Evolutionary conservation across 2,797 vertebrate species (phyloP).

Genomic region (Morelia viridis): DNA sequence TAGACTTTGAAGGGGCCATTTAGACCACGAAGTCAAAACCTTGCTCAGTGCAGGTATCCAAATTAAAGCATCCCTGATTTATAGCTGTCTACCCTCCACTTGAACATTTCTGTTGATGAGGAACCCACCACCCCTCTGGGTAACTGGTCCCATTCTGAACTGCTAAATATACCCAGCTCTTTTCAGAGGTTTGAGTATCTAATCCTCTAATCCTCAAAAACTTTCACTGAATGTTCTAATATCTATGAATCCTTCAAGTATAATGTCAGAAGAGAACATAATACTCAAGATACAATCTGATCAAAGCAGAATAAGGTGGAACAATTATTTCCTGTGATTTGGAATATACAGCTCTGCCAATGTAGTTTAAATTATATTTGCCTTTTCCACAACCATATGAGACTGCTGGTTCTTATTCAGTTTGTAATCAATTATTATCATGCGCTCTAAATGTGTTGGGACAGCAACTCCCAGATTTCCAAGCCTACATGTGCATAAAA

Average conservation of each 20-base stretch:
- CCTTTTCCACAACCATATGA: background rate
- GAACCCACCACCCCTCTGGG: background rate
- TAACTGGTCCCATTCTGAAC: background rate
- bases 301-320: background rate
- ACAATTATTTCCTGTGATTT: background rate
- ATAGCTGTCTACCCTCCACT: background rate
- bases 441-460: background rate
- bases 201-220: background rate
- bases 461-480: background rate
- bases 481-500: background rate
- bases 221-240: background rate
- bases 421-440: background rate
- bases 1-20: background rate
- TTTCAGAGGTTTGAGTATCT: background rate
- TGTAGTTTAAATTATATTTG: background rate
- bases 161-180: background rate
- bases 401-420: background rate
- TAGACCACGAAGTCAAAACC: background rate
- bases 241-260: background rate
- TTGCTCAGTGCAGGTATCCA: background rate
- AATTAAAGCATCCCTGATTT: background rate
- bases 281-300: background rate
- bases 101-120: background rate
- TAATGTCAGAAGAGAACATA: background rate
- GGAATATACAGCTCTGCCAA: background rate